Conservation (phyloP, 2,797 vertebrate genomes). For the Ara ararauna region DNA sequence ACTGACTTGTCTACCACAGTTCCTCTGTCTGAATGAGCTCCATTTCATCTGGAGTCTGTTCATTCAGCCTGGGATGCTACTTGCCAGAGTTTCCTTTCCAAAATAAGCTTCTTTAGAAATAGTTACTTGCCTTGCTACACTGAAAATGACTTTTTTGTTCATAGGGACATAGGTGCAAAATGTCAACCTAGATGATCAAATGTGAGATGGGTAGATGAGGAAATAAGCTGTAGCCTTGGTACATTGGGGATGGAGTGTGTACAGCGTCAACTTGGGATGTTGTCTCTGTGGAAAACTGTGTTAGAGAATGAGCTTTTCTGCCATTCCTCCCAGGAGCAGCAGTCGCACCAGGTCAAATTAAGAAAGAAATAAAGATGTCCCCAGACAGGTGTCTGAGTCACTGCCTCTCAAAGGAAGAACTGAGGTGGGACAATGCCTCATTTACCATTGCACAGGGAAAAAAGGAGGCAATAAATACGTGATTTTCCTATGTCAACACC, state of each 20-base stretch:
- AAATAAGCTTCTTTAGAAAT: not conserved
- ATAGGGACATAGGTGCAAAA: not conserved
- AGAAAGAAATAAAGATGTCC: not conserved
- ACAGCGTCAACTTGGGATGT: not conserved
- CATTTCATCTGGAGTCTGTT: not conserved
- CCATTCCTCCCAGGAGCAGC: not conserved
- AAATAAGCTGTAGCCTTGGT: not conserved
- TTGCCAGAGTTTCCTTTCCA: not conserved
- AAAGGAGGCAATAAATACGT: not conserved
- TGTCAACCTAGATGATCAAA: not conserved
- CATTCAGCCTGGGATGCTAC: not conserved
- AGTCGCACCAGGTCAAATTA: constrained; percentile 22
- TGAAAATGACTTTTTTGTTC: not conserved
- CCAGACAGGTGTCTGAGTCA: not conserved
- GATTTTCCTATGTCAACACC: constrained; percentile 15
- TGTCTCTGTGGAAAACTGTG: not conserved
- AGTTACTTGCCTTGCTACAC: not conserved
- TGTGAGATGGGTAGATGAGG: not conserved
- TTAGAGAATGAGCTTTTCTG: not conserved
- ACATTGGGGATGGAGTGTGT: not conserved
- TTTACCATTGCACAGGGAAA: not conserved
- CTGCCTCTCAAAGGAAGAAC: constrained; percentile 23
- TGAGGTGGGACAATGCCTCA: not conserved
- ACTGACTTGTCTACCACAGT: not conserved
- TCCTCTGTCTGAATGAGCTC: not conserved